Conservation (phyloP, 2,113 vertebrate species). For the Parus major region DNA sequence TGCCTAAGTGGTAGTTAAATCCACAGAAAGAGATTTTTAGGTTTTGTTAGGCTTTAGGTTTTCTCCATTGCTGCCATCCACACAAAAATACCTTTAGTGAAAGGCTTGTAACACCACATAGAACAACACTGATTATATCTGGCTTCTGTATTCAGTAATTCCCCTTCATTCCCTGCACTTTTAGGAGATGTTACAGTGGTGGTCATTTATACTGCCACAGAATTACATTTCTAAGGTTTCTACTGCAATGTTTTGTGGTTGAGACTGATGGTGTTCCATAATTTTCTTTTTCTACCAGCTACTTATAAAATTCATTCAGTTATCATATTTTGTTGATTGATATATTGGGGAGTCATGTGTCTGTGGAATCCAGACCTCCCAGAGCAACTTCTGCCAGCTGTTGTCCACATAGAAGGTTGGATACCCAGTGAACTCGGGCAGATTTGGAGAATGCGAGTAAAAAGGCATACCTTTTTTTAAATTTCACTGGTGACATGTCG, state of each 20-base stretch:
- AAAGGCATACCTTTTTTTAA: background rate
- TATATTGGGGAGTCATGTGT: background rate
- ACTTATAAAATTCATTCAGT: background rate
- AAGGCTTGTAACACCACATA: background rate
- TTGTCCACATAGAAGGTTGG: accelerated
- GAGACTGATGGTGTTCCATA: background rate
- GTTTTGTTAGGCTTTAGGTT: background rate
- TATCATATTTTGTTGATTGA: background rate
- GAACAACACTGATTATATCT: background rate
- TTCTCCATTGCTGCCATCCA: background rate
- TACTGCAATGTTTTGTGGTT: background rate
- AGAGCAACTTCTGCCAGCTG: background rate
- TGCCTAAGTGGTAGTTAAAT: background rate
- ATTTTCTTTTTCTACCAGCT: background rate
- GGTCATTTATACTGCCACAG: background rate
- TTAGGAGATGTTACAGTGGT: background rate
- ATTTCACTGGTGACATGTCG: background rate
- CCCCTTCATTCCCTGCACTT: background rate
- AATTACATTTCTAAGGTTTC: background rate
- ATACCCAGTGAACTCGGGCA: background rate
- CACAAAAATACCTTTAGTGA: background rate
- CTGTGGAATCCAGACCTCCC: background rate
- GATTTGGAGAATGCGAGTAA: background rate
- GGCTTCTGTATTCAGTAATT: background rate
- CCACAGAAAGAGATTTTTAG: background rate